Conservation (phyloP, 1,140 invertebrate species). For the Ganaspis sp. region DNA sequence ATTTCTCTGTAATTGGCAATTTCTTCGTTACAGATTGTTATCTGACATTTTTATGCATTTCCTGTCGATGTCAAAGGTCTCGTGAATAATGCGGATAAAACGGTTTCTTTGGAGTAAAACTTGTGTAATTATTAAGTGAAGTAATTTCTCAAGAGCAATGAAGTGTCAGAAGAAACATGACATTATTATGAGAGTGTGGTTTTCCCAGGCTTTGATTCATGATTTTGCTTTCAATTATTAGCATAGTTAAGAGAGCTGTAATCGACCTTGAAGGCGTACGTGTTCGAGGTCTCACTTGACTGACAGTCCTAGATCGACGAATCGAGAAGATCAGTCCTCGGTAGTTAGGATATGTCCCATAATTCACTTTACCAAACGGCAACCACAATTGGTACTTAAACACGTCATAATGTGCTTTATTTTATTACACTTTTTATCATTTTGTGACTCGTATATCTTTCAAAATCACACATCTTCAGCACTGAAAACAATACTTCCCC, state of each 20-base stretch:
- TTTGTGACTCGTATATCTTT: not conserved
- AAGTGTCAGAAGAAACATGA: not conserved
- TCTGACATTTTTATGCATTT: too few species aligned
- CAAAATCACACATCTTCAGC: not conserved
- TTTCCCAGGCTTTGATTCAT: constrained; percentile 26
- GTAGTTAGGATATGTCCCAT: not conserved
- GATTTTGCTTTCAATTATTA: not conserved
- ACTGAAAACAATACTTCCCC: too few species aligned
- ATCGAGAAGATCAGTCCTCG: constrained; percentile 20
- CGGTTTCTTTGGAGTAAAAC: too few species aligned
- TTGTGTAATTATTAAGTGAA: not conserved
- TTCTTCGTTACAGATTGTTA: too few species aligned
- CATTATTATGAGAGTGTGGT: not conserved
- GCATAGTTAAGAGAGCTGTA: not conserved
- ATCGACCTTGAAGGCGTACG: constrained; percentile 30
- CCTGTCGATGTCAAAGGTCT: too few species aligned
- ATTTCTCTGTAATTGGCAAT: too few species aligned
- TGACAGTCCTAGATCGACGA: not conserved
- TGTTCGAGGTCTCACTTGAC: constrained; percentile 30
- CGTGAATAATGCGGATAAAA: too few species aligned
- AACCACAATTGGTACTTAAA: not conserved
- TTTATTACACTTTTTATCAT: not conserved
- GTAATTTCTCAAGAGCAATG: not conserved
- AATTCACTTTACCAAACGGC: not conserved
- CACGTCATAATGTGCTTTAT: constrained; percentile 4